Conservation (phyloP, 2,113 vertebrate species). For the Petrocephalus microphthalmus region DNA sequence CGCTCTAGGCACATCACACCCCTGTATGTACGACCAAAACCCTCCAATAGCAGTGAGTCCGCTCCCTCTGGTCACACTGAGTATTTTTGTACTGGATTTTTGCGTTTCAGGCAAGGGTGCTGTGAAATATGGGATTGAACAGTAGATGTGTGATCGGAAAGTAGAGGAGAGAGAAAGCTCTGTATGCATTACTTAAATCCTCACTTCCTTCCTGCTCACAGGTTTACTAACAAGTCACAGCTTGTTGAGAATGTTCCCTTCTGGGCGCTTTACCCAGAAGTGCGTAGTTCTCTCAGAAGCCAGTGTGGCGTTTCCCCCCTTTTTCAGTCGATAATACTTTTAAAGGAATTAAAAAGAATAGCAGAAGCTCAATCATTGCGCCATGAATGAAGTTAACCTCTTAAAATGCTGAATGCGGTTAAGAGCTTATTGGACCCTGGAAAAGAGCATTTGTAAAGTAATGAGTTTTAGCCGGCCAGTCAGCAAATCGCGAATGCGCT, state of each 20-base stretch:
- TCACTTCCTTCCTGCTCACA: background rate
- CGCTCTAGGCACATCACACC: background rate
- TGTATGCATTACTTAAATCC: background rate
- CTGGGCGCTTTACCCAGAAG: background rate
- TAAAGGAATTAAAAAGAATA: background rate
- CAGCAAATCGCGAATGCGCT: constrained; percentile 64
- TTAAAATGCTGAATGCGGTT: constrained; percentile 27
- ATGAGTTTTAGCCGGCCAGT: constrained; percentile 53
- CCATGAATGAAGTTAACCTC: constrained; percentile 12
- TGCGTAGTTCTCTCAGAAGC: background rate
- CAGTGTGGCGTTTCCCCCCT: background rate
- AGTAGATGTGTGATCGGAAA: background rate
- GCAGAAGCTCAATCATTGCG: constrained; percentile 2
- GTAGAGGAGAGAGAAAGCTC: background rate
- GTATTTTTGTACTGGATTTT: background rate
- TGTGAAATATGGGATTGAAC: background rate
- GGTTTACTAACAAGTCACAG: background rate
- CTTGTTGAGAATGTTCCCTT: background rate
- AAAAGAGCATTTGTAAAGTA: constrained; percentile 49
- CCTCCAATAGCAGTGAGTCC: background rate
- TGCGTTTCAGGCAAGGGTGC: background rate
- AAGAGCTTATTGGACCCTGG: constrained; percentile 26
- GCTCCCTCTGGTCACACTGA: background rate
- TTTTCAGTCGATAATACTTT: background rate
- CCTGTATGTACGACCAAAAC: background rate